These are phyloP conservation scores for Eriocheir sinensis DNA, from an alignment of 1,140 invertebrate species.

Conservation along the genomic window DNA sequence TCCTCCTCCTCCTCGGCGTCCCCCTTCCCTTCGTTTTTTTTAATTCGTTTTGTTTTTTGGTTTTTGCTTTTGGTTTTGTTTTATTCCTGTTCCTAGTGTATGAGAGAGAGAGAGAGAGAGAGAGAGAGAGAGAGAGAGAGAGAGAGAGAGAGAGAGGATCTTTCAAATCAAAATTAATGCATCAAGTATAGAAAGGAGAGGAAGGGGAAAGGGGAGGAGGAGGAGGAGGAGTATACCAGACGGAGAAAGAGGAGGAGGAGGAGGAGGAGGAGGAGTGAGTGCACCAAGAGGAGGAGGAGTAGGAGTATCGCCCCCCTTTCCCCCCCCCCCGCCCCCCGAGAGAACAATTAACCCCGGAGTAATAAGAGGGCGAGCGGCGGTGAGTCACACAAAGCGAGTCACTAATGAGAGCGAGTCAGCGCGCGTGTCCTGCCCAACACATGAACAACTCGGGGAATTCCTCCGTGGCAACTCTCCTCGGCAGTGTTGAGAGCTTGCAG, in stretches of 20 bases:
- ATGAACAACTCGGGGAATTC: slow-evolving; percentile 30
- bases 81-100: no score
- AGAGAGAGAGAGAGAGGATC: slow-evolving; percentile 36
- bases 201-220: slow-evolving; percentile 47
- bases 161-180: no score
- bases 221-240: slow-evolving; percentile 32
- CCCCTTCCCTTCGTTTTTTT: background rate
- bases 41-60: background rate
- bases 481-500: background rate
- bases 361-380: background rate
- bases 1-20: background rate
- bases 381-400: background rate
- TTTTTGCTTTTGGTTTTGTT: no score
- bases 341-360: slow-evolving; percentile 27
- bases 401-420: slow-evolving; percentile 47
- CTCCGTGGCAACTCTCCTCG: slow-evolving; percentile 17
- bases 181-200: slow-evolving; percentile 7
- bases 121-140: background rate
- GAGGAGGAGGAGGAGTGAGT: background rate
- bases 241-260: background rate
- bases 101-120: background rate
- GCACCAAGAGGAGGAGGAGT: background rate
- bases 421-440: background rate
- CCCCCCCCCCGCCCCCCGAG: background rate
- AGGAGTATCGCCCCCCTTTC: background rate